phyloP scores from a whole-genome alignment of 2,113 vertebrate genomes.

The Psilopogon haemacephalus region DNA sequence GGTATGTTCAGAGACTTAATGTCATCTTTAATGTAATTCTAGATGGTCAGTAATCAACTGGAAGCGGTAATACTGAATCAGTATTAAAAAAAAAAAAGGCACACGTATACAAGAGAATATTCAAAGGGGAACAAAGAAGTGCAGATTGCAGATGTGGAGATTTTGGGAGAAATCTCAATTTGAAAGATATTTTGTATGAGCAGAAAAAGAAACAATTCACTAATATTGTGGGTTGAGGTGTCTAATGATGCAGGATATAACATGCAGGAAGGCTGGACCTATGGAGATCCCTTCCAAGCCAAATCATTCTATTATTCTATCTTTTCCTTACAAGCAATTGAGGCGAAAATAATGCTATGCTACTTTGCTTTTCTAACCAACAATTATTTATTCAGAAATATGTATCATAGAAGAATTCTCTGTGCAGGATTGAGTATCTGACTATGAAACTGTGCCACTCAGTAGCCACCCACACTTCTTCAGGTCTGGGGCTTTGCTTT shows the following conservation, averaged over 20 bases:
- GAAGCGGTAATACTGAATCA: background rate
- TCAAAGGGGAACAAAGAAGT: background rate
- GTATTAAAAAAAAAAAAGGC: background rate
- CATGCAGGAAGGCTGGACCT: no score
- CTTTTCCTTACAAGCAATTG: background rate
- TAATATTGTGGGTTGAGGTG: background rate
- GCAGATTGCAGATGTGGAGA: background rate
- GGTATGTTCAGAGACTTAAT: background rate
- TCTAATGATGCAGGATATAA: background rate
- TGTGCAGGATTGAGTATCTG: background rate
- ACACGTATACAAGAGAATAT: background rate
- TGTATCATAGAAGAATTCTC: background rate
- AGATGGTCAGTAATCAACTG: background rate
- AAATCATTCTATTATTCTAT: no score
- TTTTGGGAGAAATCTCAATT: background rate
- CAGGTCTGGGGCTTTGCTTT: background rate
- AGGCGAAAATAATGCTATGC: background rate
- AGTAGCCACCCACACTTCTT: background rate
- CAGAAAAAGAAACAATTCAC: fast-evolving
- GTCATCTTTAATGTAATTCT: background rate
- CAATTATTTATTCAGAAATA: background rate
- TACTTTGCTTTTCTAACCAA: background rate
- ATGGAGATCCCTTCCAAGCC: no score
- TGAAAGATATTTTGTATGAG: background rate
- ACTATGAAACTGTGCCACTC: fast-evolving